These are phyloP conservation scores for Andrena hattorfiana DNA, from an alignment of 2,888 invertebrate species.

Conservation along the genomic window DNA sequence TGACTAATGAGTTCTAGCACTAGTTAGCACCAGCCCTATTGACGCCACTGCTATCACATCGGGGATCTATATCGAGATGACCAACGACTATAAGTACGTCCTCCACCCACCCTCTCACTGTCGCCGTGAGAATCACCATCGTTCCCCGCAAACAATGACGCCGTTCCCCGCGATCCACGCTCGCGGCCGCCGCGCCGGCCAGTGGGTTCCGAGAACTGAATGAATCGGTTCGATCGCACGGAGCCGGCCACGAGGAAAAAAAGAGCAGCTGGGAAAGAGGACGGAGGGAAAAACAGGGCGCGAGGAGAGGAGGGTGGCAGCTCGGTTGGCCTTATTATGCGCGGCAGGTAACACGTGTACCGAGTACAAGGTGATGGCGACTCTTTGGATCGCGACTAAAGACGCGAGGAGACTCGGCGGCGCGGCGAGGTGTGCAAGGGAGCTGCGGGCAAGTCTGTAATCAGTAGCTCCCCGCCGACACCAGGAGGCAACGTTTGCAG, in stretches of 20 bases:
- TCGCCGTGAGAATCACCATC: conserved; percentile 38
- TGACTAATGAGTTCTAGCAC: no score
- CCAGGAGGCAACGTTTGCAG: conserved; percentile 42
- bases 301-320: conserved; percentile 11
- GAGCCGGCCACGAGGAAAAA: conserved; percentile 14
- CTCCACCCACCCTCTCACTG: background rate
- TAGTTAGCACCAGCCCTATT: no score
- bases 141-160: conserved; percentile 46
- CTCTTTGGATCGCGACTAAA: conserved; percentile 48
- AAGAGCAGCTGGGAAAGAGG: conserved; percentile 1
- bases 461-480: conserved; percentile 79
- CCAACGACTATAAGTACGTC: background rate
- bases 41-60: no score
- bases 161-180: conserved; percentile 3
- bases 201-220: conserved; percentile 60
- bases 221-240: conserved; percentile 55
- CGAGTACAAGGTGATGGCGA: conserved; percentile 67
- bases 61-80: no score
- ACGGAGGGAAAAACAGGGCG: background rate
- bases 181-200: conserved; percentile 8
- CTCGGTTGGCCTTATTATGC: conserved; percentile 71
- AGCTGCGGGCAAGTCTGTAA: conserved; percentile 74
- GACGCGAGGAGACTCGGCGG: conserved; percentile 43
- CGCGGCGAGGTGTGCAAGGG: conserved; percentile 13
- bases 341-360: conserved; percentile 74